These are phyloP conservation scores for Brachionus calyciflorus DNA, from an alignment of 1,140 invertebrate species.

Conservation along the genomic window DNA sequence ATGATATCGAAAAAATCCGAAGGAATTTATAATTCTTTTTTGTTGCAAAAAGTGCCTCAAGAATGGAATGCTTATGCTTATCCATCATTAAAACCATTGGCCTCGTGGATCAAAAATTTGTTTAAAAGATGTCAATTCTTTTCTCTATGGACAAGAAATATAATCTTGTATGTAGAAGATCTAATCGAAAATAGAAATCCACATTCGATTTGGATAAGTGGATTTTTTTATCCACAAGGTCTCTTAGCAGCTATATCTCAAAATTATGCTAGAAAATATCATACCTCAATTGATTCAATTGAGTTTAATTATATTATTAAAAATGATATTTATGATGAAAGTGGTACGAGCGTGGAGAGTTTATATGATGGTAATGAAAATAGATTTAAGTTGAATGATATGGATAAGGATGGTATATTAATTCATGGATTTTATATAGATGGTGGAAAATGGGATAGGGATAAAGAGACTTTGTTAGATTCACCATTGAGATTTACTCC, in stretches of 20 bases:
- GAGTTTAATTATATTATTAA: constrained; percentile 19
- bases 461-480: background rate
- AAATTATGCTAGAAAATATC: constrained; percentile 76
- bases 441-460: constrained; percentile 29
- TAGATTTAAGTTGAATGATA: background rate
- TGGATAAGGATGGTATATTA: background rate
- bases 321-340: constrained; percentile 10
- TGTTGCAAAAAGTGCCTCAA: constrained; percentile 68
- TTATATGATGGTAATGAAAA: background rate
- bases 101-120: constrained; percentile 72
- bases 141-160: constrained; percentile 6
- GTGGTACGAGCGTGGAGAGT: background rate
- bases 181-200: constrained; percentile 57
- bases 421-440: constrained; percentile 38
- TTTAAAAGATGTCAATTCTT: constrained; percentile 27
- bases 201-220: constrained; percentile 80
- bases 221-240: constrained; percentile 83
- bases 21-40: constrained; percentile 71
- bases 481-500: background rate
- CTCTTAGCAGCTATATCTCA: constrained; percentile 81
- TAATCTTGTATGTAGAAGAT: constrained; percentile 24
- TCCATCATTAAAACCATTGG: constrained; percentile 73
- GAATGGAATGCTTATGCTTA: constrained; percentile 62
- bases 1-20: constrained; percentile 82
- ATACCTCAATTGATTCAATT: constrained; percentile 78